phyloP scores from a whole-genome alignment of 64 coral and sea anemone species.

The Actinia tenebrosa region DNA sequence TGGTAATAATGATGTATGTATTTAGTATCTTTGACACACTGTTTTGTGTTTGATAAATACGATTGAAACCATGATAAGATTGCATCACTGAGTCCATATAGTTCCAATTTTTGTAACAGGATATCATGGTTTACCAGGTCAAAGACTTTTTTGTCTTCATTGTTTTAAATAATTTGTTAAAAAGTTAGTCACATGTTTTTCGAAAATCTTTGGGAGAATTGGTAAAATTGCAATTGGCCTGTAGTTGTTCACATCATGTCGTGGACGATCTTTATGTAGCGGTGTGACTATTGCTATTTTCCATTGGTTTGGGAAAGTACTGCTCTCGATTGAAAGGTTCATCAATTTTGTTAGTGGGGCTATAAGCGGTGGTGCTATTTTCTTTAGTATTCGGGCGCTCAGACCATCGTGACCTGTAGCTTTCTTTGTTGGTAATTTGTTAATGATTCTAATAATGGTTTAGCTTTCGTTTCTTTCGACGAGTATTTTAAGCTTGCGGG shows the following conservation, averaged over 20 bases:
- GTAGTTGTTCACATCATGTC: conserved; percentile 30
- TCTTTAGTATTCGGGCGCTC: conserved; percentile 43
- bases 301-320: conserved; percentile 56
- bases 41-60: background rate
- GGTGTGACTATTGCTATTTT: conserved; percentile 58
- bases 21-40: conserved; percentile 24
- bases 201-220: conserved; percentile 42
- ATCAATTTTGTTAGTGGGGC: conserved; percentile 25
- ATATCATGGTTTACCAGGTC: conserved; percentile 13
- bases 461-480: too few relatives aligned
- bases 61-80: conserved; percentile 32
- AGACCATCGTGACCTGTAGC: conserved; percentile 42
- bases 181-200: conserved; percentile 54
- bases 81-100: conserved; percentile 12
- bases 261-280: conserved; percentile 43
- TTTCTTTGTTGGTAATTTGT: conserved; percentile 44
- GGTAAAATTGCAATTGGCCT: conserved; percentile 49
- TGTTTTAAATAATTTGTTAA: conserved; percentile 20
- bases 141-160: background rate
- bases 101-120: background rate
- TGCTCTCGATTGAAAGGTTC: conserved; percentile 35
- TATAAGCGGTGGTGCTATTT: conserved; percentile 37
- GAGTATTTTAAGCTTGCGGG: too few relatives aligned
- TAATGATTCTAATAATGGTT: too few relatives aligned
- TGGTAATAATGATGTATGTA: too few relatives aligned